Conservation (phyloP, 2,888 invertebrate species). For the Drosophila mimetica region DNA sequence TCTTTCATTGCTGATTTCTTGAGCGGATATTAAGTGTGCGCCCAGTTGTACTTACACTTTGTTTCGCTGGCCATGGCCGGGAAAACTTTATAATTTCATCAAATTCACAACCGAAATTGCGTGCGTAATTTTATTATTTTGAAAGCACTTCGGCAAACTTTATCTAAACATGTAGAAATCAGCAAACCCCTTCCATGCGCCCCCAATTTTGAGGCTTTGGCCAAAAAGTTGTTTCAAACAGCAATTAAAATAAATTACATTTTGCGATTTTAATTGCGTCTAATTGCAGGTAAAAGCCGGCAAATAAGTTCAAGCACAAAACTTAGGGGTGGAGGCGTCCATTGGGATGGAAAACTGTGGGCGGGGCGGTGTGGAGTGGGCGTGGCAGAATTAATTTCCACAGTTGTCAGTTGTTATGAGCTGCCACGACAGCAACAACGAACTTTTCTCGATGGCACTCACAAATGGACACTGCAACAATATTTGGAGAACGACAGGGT, state of each 20-base stretch:
- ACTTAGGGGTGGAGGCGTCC: slow-evolving; percentile 50
- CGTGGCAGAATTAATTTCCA: slow-evolving; percentile 66
- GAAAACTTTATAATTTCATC: slow-evolving; percentile 72
- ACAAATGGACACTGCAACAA: slow-evolving; percentile 45
- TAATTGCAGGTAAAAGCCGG: slow-evolving; percentile 76
- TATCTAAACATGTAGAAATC: slow-evolving; percentile 65
- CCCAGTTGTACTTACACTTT: slow-evolving; percentile 1
- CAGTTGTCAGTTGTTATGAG: slow-evolving; percentile 68
- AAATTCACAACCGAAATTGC: slow-evolving; percentile 71
- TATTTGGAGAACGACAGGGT: slow-evolving; percentile 43
- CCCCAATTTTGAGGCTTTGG: slow-evolving; percentile 61
- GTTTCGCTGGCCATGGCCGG: slow-evolving; percentile 12
- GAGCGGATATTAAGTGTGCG: slow-evolving; percentile 3
- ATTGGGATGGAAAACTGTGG: background rate
- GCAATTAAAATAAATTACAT: slow-evolving; percentile 79
- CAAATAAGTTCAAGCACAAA: slow-evolving; percentile 69
- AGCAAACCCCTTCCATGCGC: slow-evolving; percentile 5
- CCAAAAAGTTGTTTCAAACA: slow-evolving; percentile 72
- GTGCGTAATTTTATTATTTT: slow-evolving; percentile 76
- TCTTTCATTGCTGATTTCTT: slow-evolving; percentile 1
- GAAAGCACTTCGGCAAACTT: slow-evolving; percentile 71
- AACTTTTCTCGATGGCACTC: slow-evolving; percentile 48
- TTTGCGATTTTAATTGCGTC: slow-evolving; percentile 75
- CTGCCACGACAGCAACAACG: slow-evolving; percentile 32
- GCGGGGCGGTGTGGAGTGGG: background rate